Percentiles rank a stretch among this genome's conserved stretches.
Evolutionary conservation across 2,888 invertebrate genomes (phyloP).

Genomic region (Anticlea derivata): DNA sequence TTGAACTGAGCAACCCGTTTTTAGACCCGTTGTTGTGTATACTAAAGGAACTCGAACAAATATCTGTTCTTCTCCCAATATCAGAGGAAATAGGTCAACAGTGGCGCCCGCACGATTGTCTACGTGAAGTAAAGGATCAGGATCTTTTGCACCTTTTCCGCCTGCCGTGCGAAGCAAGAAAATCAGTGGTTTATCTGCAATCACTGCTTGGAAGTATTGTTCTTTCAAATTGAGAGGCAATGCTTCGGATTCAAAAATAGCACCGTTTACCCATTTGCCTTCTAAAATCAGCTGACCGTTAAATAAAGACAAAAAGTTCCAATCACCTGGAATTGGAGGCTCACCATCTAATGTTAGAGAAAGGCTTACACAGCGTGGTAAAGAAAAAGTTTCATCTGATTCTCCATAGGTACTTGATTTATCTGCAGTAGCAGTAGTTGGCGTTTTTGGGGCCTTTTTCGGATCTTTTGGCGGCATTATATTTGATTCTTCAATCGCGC

Average conservation of each 20-base stretch:
- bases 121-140: slow-evolving; percentile 57
- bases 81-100: slow-evolving; percentile 66
- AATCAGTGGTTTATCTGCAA: slow-evolving; percentile 62
- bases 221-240: slow-evolving; percentile 59
- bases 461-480: slow-evolving; percentile 22
- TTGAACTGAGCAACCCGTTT: slow-evolving; percentile 48
- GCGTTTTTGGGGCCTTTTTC: slow-evolving; percentile 27
- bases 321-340: slow-evolving; percentile 50
- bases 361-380: slow-evolving; percentile 47
- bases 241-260: slow-evolving; percentile 37
- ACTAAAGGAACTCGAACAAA: slow-evolving; percentile 49
- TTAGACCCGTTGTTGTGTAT: slow-evolving; percentile 50
- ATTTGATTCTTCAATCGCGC: not conserved
- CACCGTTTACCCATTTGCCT: slow-evolving; percentile 53
- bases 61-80: slow-evolving; percentile 63
- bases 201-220: slow-evolving; percentile 39
- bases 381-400: slow-evolving; percentile 39
- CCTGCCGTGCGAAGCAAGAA: slow-evolving; percentile 56
- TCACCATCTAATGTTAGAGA: slow-evolving; percentile 50
- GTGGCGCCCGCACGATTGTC: slow-evolving; percentile 70
- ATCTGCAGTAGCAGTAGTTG: slow-evolving; percentile 30
- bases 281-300: slow-evolving; percentile 55
- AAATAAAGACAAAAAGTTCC: slow-evolving; percentile 52
- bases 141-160: slow-evolving; percentile 57
- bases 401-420: slow-evolving; percentile 48